Evolutionary conservation across 2,797 vertebrate genomes (phyloP).

Genomic region (Distichodus sexfasciatus): DNA sequence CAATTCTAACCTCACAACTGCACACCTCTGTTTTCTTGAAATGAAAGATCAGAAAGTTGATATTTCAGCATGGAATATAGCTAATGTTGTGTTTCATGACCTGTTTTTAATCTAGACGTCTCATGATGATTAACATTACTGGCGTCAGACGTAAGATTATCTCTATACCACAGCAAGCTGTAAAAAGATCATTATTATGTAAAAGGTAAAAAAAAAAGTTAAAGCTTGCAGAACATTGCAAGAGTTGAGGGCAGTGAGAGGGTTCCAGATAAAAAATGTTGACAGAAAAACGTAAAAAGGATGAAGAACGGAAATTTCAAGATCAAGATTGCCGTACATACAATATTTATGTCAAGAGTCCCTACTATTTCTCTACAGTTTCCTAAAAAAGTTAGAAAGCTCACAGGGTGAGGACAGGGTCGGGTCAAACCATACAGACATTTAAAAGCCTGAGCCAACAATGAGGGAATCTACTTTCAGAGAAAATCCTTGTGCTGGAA

Average conservation of each 20-base stretch:
- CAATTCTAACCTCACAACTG: neutral
- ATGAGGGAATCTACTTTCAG: conserved; percentile 73
- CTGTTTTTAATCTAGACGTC: no score
- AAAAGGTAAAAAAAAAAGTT: no score
- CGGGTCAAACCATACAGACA: conserved; percentile 65
- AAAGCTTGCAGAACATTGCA: no score
- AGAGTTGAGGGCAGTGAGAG: no score
- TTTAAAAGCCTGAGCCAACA: conserved; percentile 55
- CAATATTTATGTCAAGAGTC: no score
- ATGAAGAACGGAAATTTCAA: no score
- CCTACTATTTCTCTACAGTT: no score
- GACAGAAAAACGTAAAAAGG: no score
- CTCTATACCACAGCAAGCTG: neutral
- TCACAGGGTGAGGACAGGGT: conserved; percentile 25
- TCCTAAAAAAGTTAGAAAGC: conserved; percentile 29
- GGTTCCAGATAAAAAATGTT: no score
- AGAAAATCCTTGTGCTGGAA: conserved; percentile 71
- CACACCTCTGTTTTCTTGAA: conserved; percentile 14
- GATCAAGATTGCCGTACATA: no score
- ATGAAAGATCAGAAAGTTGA: conserved; percentile 26
- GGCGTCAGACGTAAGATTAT: no score
- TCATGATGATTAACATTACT: no score
- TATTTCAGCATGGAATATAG: conserved; percentile 3
- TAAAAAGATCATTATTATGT: neutral
- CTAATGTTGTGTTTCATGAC: neutral